Conservation (phyloP, 2,797 vertebrate genomes). For the Tolypeutes matacus region DNA sequence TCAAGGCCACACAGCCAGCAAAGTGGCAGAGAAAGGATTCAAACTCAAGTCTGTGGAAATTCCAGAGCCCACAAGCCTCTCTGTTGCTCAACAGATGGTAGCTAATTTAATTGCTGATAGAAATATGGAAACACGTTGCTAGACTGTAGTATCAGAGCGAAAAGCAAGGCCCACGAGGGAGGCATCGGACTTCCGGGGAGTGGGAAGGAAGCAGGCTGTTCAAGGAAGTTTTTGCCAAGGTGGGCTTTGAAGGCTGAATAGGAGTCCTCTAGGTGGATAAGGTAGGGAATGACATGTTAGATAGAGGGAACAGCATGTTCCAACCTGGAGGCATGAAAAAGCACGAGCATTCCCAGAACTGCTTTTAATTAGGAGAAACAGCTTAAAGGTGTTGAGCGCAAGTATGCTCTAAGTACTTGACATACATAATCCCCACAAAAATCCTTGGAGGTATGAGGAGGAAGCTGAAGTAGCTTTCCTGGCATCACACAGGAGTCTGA, state of each 20-base stretch:
- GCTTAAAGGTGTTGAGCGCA: neutral
- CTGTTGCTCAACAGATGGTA: too few species aligned
- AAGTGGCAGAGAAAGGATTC: too few species aligned
- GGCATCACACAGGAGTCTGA: neutral
- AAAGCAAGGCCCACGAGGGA: too few species aligned
- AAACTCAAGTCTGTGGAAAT: too few species aligned
- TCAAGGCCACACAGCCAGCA: too few species aligned
- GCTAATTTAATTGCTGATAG: too few species aligned
- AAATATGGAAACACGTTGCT: too few species aligned
- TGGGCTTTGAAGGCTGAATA: slow-evolving; percentile 5
- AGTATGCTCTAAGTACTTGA: neutral
- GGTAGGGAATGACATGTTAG: neutral
- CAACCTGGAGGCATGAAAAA: neutral
- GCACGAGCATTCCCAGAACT: neutral
- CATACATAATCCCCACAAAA: neutral
- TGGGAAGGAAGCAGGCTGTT: neutral
- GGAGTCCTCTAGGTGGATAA: neutral
- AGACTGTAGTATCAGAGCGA: too few species aligned
- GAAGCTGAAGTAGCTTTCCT: neutral
- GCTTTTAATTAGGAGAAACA: neutral
- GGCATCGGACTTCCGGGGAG: neutral
- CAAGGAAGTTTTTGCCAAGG: neutral
- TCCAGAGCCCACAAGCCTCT: too few species aligned
- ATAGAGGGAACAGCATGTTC: neutral
- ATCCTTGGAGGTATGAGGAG: too few species aligned